A percentile compares a stretch with the other conserved stretches of the same genome.
Conservation (phyloP, 2,888 invertebrate species). For the Ochlodes sylvanus region DNA sequence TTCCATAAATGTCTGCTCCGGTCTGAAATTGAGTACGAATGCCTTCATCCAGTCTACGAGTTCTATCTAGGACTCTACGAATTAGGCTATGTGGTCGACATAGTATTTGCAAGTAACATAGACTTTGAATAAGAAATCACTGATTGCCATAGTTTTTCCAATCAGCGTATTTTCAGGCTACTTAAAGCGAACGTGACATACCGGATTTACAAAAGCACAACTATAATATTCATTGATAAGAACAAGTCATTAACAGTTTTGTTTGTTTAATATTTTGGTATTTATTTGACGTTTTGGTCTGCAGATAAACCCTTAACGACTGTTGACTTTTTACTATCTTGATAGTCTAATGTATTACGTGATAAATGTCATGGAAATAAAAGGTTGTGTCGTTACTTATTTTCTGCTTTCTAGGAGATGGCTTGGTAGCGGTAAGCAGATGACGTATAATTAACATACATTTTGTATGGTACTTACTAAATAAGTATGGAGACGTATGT, state of each 20-base stretch:
- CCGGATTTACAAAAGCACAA: conserved; percentile 12
- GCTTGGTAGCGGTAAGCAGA: too few relatives aligned
- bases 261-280: conserved; percentile 29
- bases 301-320: conserved; percentile 26
- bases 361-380: conserved; percentile 8
- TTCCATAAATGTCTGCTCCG: too few relatives aligned
- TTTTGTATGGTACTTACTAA: too few relatives aligned
- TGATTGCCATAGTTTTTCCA: neutral
- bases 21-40: too few relatives aligned
- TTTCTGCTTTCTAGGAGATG: neutral
- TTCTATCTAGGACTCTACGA: too few relatives aligned
- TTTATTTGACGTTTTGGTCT: conserved; percentile 24
- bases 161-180: neutral
- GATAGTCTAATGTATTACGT: conserved; percentile 22
- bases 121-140: too few relatives aligned
- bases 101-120: too few relatives aligned
- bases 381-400: neutral
- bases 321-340: conserved; percentile 31
- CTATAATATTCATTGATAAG: conserved; percentile 23
- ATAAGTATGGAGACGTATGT: too few relatives aligned
- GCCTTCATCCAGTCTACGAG: too few relatives aligned
- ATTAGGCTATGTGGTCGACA: too few relatives aligned
- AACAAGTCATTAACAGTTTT: conserved; percentile 30
- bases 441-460: too few relatives aligned
- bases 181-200: neutral